phyloP scores from a whole-genome alignment of 2,888 invertebrate species.

The Acanthoscelides obtectus region DNA sequence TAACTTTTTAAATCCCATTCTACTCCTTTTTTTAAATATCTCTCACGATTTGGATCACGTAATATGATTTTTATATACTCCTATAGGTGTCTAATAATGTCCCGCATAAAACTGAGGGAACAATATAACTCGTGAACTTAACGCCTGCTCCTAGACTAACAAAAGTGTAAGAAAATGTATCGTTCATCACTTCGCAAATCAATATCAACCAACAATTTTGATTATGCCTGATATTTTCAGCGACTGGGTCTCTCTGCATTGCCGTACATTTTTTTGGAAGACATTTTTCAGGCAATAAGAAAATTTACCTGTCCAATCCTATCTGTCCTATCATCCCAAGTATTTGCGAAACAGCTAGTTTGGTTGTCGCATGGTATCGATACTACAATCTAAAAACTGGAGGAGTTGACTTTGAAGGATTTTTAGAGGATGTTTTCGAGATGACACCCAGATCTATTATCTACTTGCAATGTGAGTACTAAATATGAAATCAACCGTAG shows the following conservation, averaged over 20 bases:
- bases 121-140: too few species aligned
- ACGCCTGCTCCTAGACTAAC: too few species aligned
- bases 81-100: too few species aligned
- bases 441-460: constrained; percentile 59
- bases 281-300: constrained; percentile 53
- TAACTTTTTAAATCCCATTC: too few species aligned
- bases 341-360: constrained; percentile 58
- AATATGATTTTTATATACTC: too few species aligned
- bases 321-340: constrained; percentile 68
- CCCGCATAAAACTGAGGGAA: too few species aligned
- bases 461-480: constrained; percentile 49
- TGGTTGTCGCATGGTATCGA: constrained; percentile 56
- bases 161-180: too few species aligned
- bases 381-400: constrained; percentile 64
- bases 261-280: constrained; percentile 57
- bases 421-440: constrained; percentile 59
- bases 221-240: constrained; percentile 52
- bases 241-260: constrained; percentile 62
- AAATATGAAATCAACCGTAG: too few species aligned
- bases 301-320: constrained; percentile 58
- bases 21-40: too few species aligned
- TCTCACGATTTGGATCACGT: too few species aligned
- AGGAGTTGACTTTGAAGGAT: constrained; percentile 61
- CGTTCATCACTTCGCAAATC: too few species aligned
- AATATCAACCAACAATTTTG: too few species aligned